phyloP scores from a whole-genome alignment of 2,888 invertebrate species.

The Athrips mouffetella region DNA sequence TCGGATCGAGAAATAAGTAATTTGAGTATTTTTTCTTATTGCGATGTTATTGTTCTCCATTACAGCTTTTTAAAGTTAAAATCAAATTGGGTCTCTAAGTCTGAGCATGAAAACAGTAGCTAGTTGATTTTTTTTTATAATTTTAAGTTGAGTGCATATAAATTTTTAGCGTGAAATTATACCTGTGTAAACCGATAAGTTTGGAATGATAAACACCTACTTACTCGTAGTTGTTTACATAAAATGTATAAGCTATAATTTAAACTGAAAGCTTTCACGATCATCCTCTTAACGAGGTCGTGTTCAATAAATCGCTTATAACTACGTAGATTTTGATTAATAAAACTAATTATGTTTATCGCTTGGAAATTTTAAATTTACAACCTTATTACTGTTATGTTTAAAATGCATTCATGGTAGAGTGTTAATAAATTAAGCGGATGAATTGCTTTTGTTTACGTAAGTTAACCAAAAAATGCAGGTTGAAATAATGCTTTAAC shows the following conservation, averaged over 20 bases:
- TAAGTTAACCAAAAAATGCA: too few relatives aligned
- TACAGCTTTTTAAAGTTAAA: not conserved
- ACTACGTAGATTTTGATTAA: slow-evolving; percentile 60
- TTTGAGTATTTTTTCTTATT: slow-evolving; percentile 33
- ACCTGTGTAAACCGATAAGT: too few relatives aligned
- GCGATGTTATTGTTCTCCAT: slow-evolving; percentile 15
- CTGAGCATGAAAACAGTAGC: too few relatives aligned
- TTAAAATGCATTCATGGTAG: slow-evolving; percentile 41
- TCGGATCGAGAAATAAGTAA: slow-evolving; percentile 30
- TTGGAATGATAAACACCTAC: not conserved
- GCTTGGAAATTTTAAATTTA: slow-evolving; percentile 50
- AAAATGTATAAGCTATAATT: slow-evolving; percentile 53
- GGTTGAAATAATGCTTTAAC: too few relatives aligned
- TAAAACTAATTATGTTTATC: slow-evolving; percentile 60
- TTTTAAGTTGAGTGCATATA: not conserved
- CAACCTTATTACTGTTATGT: slow-evolving; percentile 44
- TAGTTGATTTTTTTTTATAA: not conserved
- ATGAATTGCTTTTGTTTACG: not conserved
- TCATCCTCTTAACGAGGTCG: slow-evolving; percentile 63
- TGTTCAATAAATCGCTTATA: slow-evolving; percentile 61
- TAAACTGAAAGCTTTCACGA: slow-evolving; percentile 53
- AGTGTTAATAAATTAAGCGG: slow-evolving; percentile 30
- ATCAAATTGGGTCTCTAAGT: too few relatives aligned
- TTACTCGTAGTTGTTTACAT: slow-evolving; percentile 40
- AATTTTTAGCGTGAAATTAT: too few relatives aligned